A percentile compares a stretch with the other conserved stretches of the same genome.
These are phyloP conservation scores for Oasisia sp. DNA, from an alignment of 2,888 invertebrate species.

Conservation along the genomic window DNA sequence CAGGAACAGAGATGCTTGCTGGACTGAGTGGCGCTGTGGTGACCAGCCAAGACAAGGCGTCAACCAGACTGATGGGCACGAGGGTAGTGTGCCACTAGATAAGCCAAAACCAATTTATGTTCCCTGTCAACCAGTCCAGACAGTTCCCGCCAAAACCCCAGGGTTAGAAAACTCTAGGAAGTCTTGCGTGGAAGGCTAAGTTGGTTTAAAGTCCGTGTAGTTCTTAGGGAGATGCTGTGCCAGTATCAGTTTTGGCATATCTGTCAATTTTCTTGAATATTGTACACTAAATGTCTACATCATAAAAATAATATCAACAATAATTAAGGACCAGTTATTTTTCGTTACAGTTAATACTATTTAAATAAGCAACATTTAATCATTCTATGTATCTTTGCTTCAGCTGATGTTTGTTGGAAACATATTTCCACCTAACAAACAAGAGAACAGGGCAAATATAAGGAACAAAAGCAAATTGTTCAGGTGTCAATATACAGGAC, in stretches of 20 bases:
- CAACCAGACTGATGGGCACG: neutral
- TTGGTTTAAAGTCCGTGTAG: neutral
- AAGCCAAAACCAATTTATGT: slow-evolving; percentile 11
- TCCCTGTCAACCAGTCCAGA: neutral
- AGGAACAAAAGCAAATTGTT: neutral
- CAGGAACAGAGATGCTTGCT: neutral
- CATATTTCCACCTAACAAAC: neutral
- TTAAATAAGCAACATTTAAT: neutral
- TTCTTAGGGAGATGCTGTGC: neutral
- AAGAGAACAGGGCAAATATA: neutral
- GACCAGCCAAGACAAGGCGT: neutral
- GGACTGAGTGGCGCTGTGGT: neutral
- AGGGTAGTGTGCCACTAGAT: neutral
- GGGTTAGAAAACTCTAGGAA: neutral
- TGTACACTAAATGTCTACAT: neutral
- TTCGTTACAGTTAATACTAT: neutral
- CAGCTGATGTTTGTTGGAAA: neutral
- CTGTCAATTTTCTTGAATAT: neutral
- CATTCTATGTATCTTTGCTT: neutral
- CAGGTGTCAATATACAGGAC: neutral
- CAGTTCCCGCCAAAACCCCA: slow-evolving; percentile 3
- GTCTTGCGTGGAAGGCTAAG: neutral
- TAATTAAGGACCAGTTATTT: neutral
- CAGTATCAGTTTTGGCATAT: neutral
- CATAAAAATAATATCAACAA: too few species aligned